These are phyloP conservation scores for Meteorus sp. DNA, from an alignment of 1,140 invertebrate genomes.

Conservation along the genomic window DNA sequence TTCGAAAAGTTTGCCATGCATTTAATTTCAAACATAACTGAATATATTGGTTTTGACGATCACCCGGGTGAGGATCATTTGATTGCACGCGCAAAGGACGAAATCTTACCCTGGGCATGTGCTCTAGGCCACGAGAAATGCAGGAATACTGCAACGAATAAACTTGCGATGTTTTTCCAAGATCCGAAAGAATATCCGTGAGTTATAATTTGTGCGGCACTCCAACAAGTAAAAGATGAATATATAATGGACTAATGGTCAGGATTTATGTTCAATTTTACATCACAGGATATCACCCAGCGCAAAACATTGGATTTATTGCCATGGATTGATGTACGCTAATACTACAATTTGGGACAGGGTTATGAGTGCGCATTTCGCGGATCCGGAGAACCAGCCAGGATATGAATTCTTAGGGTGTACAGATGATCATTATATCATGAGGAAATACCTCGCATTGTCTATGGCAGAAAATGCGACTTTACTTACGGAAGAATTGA, in stretches of 20 bases:
- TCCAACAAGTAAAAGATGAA: too few relatives aligned
- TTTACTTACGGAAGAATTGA: not conserved
- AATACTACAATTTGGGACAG: slow-evolving; percentile 20
- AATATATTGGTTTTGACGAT: slow-evolving; percentile 3
- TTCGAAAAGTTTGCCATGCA: slow-evolving; percentile 5
- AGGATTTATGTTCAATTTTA: too few relatives aligned
- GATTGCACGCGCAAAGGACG: not conserved
- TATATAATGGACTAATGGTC: too few relatives aligned
- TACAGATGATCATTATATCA: slow-evolving; percentile 13
- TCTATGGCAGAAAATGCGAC: slow-evolving; percentile 12
- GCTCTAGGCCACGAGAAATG: slow-evolving; percentile 16
- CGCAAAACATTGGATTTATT: slow-evolving; percentile 17
- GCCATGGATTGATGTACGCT: not conserved
- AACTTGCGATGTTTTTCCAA: not conserved
- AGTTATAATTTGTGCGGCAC: too few relatives aligned
- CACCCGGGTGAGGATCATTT: slow-evolving; percentile 7
- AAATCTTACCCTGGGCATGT: slow-evolving; percentile 16
- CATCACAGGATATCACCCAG: not conserved
- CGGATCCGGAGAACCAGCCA: slow-evolving; percentile 1
- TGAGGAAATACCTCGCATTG: slow-evolving; percentile 14
- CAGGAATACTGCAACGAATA: not conserved
- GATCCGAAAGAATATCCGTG: not conserved
- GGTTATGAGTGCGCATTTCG: slow-evolving; percentile 11
- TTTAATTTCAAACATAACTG: slow-evolving; percentile 10
- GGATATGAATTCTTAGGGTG: slow-evolving; percentile 14